phyloP scores from a whole-genome alignment of 2,113 vertebrate species.

The Oxyruncus cristatus region DNA sequence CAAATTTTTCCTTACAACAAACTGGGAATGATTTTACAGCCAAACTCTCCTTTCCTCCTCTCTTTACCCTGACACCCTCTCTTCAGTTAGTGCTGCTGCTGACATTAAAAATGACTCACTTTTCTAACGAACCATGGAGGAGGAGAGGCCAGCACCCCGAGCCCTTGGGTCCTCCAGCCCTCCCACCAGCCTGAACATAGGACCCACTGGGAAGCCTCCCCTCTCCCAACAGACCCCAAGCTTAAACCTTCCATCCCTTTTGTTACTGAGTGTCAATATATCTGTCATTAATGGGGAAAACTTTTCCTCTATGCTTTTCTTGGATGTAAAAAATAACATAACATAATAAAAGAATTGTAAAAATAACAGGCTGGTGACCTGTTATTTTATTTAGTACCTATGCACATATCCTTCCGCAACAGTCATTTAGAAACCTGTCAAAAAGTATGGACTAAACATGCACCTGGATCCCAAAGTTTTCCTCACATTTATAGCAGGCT shows the following conservation, averaged over 20 bases:
- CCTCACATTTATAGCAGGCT: background rate
- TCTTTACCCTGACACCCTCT: background rate
- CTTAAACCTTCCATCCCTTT: background rate
- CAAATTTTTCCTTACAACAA: conserved; percentile 15
- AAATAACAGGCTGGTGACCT: background rate
- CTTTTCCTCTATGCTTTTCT: background rate
- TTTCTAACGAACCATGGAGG: background rate
- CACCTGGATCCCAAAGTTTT: background rate
- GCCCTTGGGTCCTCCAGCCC: accelerated
- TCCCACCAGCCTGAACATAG: background rate
- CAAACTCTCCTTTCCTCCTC: background rate
- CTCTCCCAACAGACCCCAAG: background rate
- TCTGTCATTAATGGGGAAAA: accelerated
- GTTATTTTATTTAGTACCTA: background rate
- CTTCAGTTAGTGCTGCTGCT: background rate
- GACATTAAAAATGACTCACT: background rate
- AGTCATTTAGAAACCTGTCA: background rate
- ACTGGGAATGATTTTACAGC: background rate
- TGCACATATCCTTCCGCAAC: background rate
- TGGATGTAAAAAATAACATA: background rate
- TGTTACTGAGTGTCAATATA: background rate
- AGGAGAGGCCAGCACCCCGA: background rate
- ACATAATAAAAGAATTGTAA: background rate
- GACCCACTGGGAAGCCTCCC: no score
- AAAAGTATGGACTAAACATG: background rate